Conservation (phyloP, 2,888 invertebrate genomes). For the Tricholauxania praeusta region DNA sequence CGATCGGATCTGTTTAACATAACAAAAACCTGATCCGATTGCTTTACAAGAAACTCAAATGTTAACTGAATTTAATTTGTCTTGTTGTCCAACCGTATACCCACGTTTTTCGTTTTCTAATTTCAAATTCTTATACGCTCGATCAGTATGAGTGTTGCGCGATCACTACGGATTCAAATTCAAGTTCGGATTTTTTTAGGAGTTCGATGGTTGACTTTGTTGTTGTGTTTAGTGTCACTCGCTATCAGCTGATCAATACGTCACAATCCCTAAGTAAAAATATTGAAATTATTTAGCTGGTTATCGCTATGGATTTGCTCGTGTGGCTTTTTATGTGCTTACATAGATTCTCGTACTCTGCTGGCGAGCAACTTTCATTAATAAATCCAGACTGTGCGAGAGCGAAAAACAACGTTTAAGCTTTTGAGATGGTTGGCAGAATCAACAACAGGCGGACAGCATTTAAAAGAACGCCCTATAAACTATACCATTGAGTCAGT, state of each 20-base stretch:
- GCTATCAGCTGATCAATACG: background rate
- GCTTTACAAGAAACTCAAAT: conserved; percentile 43
- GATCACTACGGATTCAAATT: conserved; percentile 50
- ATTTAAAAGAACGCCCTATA: no score
- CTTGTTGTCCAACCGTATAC: conserved; percentile 40
- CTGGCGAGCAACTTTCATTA: no score
- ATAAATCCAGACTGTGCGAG: no score
- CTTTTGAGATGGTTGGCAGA: no score
- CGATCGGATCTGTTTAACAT: background rate
- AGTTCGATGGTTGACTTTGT: background rate
- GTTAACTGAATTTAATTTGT: conserved; percentile 46
- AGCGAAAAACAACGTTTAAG: no score
- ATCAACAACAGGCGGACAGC: no score
- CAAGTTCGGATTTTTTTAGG: conserved; percentile 42
- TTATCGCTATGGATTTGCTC: no score
- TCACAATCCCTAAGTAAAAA: background rate
- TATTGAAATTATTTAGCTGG: no score
- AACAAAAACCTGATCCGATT: conserved; percentile 29
- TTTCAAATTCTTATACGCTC: conserved; percentile 5
- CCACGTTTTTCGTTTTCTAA: conserved; percentile 15
- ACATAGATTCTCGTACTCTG: no score
- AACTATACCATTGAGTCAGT: no score
- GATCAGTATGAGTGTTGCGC: conserved; percentile 18
- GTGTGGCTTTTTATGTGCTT: no score
- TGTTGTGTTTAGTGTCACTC: conserved; percentile 5